A percentile compares a stretch with the other conserved stretches of the same genome.
Conservation (phyloP, 2,113 vertebrate species). For the Myodes glareolus region DNA sequence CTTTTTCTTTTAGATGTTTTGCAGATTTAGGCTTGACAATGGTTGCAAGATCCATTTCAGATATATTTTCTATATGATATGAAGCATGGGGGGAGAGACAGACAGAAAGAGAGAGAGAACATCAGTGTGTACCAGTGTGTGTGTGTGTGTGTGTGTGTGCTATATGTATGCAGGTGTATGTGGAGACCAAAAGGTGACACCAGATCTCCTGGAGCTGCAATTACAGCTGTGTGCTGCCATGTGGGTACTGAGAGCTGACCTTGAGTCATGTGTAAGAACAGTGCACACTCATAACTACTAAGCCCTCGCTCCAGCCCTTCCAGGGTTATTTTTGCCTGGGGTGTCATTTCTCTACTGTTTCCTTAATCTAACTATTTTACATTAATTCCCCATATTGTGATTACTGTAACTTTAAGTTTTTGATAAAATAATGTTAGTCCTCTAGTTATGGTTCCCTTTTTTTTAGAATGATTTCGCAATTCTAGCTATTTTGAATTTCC, state of each 20-base stretch:
- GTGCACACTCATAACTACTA: too few species aligned
- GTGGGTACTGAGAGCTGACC: neutral
- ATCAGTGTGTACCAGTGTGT: neutral
- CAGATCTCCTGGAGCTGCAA: neutral
- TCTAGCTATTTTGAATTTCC: neutral
- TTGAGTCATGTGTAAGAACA: neutral
- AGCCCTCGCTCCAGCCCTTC: neutral
- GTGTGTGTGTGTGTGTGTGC: neutral
- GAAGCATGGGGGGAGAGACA: neutral
- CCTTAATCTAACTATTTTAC: neutral
- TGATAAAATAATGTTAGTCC: neutral
- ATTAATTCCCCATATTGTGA: neutral
- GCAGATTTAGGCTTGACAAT: neutral
- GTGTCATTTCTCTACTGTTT: neutral
- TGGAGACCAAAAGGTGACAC: neutral
- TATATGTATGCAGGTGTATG: neutral
- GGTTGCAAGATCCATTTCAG: neutral
- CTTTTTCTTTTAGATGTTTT: neutral
- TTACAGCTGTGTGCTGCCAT: neutral
- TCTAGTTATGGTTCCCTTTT: neutral
- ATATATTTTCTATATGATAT: neutral
- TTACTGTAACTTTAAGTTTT: neutral
- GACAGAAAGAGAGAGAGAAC: neutral
- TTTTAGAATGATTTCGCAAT: neutral
- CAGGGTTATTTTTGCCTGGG: neutral